Base-by-base conservation (phyloP, 2,113 vertebrate genomes). In the Himantopus leucocephalus region DNA sequence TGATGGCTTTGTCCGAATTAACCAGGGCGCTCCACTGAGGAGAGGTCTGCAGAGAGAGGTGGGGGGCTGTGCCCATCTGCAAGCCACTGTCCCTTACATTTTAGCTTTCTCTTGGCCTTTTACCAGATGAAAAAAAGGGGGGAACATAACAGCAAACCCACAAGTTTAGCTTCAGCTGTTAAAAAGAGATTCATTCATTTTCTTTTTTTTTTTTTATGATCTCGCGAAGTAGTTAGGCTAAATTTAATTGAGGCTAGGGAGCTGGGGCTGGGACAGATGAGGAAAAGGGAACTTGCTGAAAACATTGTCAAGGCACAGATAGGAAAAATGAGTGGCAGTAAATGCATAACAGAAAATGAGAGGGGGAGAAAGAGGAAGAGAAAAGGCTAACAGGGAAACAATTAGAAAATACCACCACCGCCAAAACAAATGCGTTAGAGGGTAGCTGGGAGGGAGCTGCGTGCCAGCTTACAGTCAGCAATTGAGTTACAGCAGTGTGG, bases 271-370 rank as follows among this genome's bases (percentile, higher is more conserved):
- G 68, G 89, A 48, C 58, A 90, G 47, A 35, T 0, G 4, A 85
- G 62, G 91, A 93, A 88, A 80, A 93, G 55, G 66, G 91, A 97
- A 95, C 89, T 97, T 88, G 74, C 64, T 94, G 87, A 87, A 95
- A 95, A 90, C 91, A 58, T 52, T 91, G 74, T 88, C 85, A 86
- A 47, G 78, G 67, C 59, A 82, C 35, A 70, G 62, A 89, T 67
- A 94, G 64, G 77, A 85, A 96, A 94, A 95, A n/a, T 0, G 10
- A 90, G 34, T 59, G 52, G 63, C 87, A 91, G 50, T 39, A 94
- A 85, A 82, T 73, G 58, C 62, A 32, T 87, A 91, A 85, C 70
- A 95, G 74, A 96, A 92, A 91, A 93, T 93, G 74, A 90, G 94
- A 74, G 18, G 20, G 30, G 43, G 45, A 77, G 60, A 82, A 91